Evolutionary conservation across 2,888 invertebrate species (phyloP), one percentile per base, ranked within the genome.

Genomic region (Caenorhabditis angaria): DNA sequence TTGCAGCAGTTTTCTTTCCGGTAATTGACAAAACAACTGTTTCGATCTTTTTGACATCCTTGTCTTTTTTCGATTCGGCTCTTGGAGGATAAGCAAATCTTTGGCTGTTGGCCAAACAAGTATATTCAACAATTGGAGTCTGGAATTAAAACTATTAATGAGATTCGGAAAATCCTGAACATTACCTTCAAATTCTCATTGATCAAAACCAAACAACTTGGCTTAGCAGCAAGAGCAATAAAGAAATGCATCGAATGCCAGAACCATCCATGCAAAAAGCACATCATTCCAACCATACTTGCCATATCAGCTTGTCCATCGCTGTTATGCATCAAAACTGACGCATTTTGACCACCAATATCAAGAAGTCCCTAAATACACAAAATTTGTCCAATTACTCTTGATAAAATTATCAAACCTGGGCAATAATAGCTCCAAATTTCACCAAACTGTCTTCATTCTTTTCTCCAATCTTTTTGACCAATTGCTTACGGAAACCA

Each of bases 221-320:
- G 73, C 35, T 73, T 73, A 20, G 68, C 68, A 25, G 73, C 65
- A 2, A 73, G 50, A 1, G 73, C 57, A 25, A 69, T 55, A 53
- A 73, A 73, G 62, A 65, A 65, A 58, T 73, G 66, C 68, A 69
- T 69, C 51, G 73, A 65, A 51, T 73, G 73, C 73, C 73, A 73
- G 69, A 67, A 73, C 73, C 73, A 73, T 56, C 68, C 68, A 35
- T 73, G 73, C 58, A 69, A 41, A 65, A 73, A 73, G 65, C 73
- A 68, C 68, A 73, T 65, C 68, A 73, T 69, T 65, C 73, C 73
- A 47, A 73, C 69, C 68, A 65, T 69, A 6, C 65, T 60, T 24
- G 63, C 69, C 68, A 68, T 69, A 48, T 73, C 73, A 3, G 65
- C 55, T 47, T 73, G 66, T n/a, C 65, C 65, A 51, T 68, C 62